These are phyloP conservation scores for Pseudomyrmex flavicornis DNA, from an alignment of 1,140 invertebrate species.

Conservation along the genomic window DNA sequence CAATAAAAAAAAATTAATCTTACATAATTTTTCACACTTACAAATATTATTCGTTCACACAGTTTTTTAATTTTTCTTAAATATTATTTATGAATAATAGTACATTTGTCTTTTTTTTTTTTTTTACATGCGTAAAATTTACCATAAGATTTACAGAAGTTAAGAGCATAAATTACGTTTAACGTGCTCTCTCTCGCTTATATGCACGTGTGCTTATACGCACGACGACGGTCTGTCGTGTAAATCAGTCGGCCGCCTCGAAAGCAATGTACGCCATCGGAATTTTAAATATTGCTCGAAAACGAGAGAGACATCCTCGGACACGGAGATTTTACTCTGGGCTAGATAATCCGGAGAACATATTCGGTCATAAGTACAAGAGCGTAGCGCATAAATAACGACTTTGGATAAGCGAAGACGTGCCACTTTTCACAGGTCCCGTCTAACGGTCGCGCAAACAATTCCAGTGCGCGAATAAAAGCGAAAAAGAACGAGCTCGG, in stretches of 20 bases:
- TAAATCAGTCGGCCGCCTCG: conserved; percentile 64
- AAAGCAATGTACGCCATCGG: conserved; percentile 55
- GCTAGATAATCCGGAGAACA: conserved; percentile 33
- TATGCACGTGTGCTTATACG: conserved; percentile 35
- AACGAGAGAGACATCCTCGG: conserved; percentile 9
- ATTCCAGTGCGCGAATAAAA: conserved; percentile 56
- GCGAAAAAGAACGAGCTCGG: conserved; percentile 41
- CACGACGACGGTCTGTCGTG: conserved; percentile 50
- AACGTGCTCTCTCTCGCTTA: conserved; percentile 22
- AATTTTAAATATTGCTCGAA: conserved; percentile 62
- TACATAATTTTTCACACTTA: background rate
- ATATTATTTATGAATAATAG: background rate
- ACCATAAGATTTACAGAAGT: background rate
- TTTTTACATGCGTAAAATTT: background rate
- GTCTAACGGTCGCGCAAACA: conserved; percentile 55
- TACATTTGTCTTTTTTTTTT: background rate
- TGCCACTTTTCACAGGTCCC: conserved; percentile 61
- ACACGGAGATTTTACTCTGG: background rate
- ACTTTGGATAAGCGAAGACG: conserved; percentile 20
- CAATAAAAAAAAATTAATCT: background rate
- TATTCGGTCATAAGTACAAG: conserved; percentile 26
- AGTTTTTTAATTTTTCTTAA: conserved; percentile 4
- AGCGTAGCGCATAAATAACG: conserved; percentile 62
- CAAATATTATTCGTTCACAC: background rate
- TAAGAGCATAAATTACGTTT: conserved; percentile 60